Conservation (phyloP, 2,113 vertebrate species). For the Oxygymnocypris stewartii region DNA sequence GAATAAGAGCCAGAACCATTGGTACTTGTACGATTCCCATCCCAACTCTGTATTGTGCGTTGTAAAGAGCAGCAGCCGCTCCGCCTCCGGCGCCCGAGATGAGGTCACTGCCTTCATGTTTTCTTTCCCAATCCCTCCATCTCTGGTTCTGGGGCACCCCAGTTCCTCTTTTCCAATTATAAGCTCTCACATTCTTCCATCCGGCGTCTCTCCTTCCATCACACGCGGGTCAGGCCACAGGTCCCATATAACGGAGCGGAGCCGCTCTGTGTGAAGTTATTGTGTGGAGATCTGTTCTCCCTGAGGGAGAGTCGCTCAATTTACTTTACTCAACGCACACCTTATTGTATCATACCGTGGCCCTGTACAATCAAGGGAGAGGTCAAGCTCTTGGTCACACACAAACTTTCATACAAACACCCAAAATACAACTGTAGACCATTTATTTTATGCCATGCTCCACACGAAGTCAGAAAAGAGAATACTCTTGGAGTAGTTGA, state of each 20-base stretch:
- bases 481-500: not conserved
- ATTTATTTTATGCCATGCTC: not conserved
- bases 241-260: conserved; percentile 19
- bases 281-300: conserved; percentile 39
- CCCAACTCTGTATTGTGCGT: not conserved
- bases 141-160: conserved; percentile 33
- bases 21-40: not conserved
- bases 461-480: not conserved
- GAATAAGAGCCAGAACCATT: not conserved
- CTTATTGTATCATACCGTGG: conserved; percentile 27
- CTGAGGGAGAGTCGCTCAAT: conserved; percentile 2
- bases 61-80: conserved; percentile 52
- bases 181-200: conserved; percentile 25
- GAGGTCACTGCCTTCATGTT: conserved; percentile 68
- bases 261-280: conserved; percentile 19
- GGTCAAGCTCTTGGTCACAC: conserved; percentile 24
- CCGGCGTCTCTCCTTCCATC: conserved; percentile 1
- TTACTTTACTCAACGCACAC: conserved; percentile 27
- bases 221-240: conserved; percentile 34
- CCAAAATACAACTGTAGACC: not conserved
- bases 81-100: conserved; percentile 66
- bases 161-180: conserved; percentile 51
- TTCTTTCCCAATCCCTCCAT: conserved; percentile 59
- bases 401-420: conserved; percentile 10
- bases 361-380: conserved; percentile 60